Base-by-base conservation (phyloP, 2,113 vertebrate species). In the Kryptolebias marmoratus region DNA sequence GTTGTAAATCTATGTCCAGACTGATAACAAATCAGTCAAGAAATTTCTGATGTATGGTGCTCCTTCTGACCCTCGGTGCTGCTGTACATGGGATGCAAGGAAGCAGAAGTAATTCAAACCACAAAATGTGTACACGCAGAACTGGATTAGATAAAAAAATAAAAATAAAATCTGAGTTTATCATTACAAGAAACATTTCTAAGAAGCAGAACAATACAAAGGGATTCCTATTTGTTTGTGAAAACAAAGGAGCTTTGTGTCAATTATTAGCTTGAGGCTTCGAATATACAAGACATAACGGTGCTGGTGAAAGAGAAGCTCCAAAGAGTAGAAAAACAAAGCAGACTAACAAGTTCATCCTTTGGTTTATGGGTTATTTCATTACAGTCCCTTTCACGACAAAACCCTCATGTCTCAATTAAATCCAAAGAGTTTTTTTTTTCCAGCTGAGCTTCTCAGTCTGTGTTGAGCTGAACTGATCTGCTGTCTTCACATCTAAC, bases 21-120 rank as follows among this genome's bases (percentile, higher is more conserved):
- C 69, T 74, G 71, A 85, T 90, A 79, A 82, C 80, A 83, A 87
- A 90, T 91, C 80, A 86, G 82, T 73, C 52, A 2, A 56, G 65
- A 85, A 77, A 82, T 84, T 42, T 86, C 76, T 77, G 81, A 84
- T 90, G 87, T 77, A 89, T 60, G 68, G n/a, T 44, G 64, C 72
- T 63, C 50, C 67, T 71, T 57, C 56, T 71, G 67, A 89, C 85
- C 86, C 72, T 22, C 77, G 14, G 28, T 22, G 64, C 47, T 52
- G 69, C 62, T 47, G 47, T 52, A 71, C 73, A 47, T 44, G 50
- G 50, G 68, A 77, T 39, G n/a, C 15, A 36, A 9, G 22, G 57
- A 15, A 48, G 42, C 71, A 70, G 58, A 11, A 30, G 6, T 13
- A 66, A 61, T 66, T 48, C 50, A 31, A 75, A 63, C 59, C 63